Base-by-base conservation (phyloP, 2,888 invertebrate genomes). In the Agelastica alni region DNA sequence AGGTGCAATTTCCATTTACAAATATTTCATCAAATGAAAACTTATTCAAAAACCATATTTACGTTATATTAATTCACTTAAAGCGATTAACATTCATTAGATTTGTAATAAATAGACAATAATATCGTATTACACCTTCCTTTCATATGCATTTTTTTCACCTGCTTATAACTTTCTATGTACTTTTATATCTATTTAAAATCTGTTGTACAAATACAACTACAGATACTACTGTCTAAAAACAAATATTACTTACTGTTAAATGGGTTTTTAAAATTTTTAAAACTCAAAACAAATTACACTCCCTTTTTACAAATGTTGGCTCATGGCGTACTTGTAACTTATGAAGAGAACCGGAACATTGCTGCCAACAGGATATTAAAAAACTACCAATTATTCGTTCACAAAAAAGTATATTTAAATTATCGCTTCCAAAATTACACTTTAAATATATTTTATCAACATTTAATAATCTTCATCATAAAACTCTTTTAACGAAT, bases 321-420 rank as follows among this genome's bases (percentile, higher is more conserved):
- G 70, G 70, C 72, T 74, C 75, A 76, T 76, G 75, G 75, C 75
- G 76, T 73, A 73, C 66, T 66, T 51, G 41, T 45, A 46, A 53
- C 30, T 51, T 28, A 47, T 30, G 41, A 49, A 51, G 26, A 43
- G 52, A 55, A 51, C 61, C 44, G 48, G 60, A 56, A 28, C 58
- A 59, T 42, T 36, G 46, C 34, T 52, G 32, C 58, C 61, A 61
- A 56, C 58, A 36, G 10, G 39, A 17, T 18, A 14, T 9, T 1
- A 17, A 44, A 26, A 45, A 52, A 53, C 26, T 26, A 55, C 41
- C 6, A 14, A 39, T 32, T 36, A 20, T 36, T 26, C n/a, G n/a
- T n/a, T n/a, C n/a, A n/a, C n/a, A n/a, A n/a, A n/a, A n/a, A n/a
- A n/a, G n/a, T n/a, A n/a, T n/a, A n/a, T n/a, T n/a, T n/a, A n/a